Base-by-base conservation (phyloP, 2,888 invertebrate genomes). In the Hydriomena furcata region DNA sequence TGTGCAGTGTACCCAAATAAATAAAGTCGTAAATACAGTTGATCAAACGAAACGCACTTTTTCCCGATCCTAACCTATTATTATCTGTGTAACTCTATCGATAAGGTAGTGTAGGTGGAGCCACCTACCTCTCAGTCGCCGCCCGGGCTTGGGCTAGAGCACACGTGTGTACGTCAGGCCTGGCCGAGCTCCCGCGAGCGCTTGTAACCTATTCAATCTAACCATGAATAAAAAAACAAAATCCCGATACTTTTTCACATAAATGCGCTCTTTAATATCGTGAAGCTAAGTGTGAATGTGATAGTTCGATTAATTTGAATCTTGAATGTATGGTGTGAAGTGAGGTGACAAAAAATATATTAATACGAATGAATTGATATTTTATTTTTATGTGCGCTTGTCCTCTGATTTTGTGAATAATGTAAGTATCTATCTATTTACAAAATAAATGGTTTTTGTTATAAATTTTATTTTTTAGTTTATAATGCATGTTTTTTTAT, bases 91-190 rank as follows among this genome's bases (percentile, higher is more conserved):
- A 31, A 10, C 27, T 24, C 10, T 27, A 60, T 73, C 74, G 70
- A 73, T 72, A 69, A 60, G 54, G 42, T 45, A 65, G 49, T 60
- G 63, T 59, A 72, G 73, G 61, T 67, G 74, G 73, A 70, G 65
- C 61, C 61, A 61, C 46, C 64, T 17, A 34, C 31, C 6, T 30
- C 43, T 62, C 65, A 86, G 86, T 85, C 60, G 65, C 79, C 84
- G 86, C 84, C 85, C 85, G 84, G 60, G 65, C 74, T 73, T 72
- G 82, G 86, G 79, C 71, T 12, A 42, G 45, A 31, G 12, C 38
- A 47, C 63, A 62, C 63, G 79, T 54, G 54, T 35, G 27, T 37
- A 25, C 42, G 38, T 42, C 5, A 8, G 4, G 24, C 24, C 28
- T 8, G 20, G 8, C 30, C 8, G 11, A 6, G 7, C 8, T 0